Evolutionary conservation across 2,113 vertebrate species (phyloP).

Genomic region (Crotalus viridis): DNA sequence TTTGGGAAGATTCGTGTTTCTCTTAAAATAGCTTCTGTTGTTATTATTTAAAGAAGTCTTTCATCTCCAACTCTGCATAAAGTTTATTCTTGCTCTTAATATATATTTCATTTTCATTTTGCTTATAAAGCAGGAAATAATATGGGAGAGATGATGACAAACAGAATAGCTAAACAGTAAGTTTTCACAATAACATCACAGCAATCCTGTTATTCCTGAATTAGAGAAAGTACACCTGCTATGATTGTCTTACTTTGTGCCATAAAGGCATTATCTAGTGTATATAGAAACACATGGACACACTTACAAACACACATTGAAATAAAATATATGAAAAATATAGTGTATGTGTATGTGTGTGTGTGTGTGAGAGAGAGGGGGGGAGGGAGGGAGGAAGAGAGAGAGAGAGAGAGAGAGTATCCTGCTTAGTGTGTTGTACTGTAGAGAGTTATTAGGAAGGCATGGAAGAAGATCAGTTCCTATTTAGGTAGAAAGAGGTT

Average conservation of each 20-base stretch:
- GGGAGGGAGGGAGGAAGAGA: too few species aligned
- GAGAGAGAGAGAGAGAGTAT: too few species aligned
- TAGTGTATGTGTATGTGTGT: background rate
- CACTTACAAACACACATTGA: background rate
- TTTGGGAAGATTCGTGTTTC: constrained; percentile 16
- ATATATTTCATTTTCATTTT: background rate
- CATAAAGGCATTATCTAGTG: background rate
- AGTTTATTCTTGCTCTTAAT: background rate
- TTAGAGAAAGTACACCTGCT: background rate
- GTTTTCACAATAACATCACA: background rate
- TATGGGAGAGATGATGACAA: background rate
- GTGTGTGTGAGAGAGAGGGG: background rate
- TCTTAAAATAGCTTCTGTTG: constrained; percentile 5
- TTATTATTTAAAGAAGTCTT: constrained; percentile 36
- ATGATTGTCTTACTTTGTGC: background rate
- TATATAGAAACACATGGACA: background rate
- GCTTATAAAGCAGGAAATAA: background rate
- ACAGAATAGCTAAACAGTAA: background rate
- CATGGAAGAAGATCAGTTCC: background rate
- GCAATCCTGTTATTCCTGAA: background rate
- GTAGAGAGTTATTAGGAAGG: background rate
- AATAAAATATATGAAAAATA: background rate
- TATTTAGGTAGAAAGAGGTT: background rate
- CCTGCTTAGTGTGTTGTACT: background rate
- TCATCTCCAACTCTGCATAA: background rate